Base-by-base conservation (phyloP, 2,888 invertebrate species). In the Ptychoptera contaminata region DNA sequence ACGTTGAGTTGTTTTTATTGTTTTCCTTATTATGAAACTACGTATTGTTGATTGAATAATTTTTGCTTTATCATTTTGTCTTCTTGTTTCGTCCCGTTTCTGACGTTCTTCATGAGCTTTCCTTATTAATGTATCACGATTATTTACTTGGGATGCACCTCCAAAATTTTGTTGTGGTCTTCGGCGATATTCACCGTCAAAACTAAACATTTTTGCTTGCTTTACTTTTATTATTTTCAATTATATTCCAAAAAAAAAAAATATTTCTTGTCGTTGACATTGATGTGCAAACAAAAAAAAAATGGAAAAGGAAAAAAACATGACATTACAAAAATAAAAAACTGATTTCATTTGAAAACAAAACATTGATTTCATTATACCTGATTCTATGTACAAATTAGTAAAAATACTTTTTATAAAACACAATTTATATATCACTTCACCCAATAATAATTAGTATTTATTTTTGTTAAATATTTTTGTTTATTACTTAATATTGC, bases 161-260 rank as follows among this genome's bases (percentile, higher is more conserved):
- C 88, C 81, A 53, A 93, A 70, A 65, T 85, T 91, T 67, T 93
- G 93, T 57, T 82, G 77, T 8, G 93, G 94, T 63, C 77, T 81
- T 42, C 83, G 74, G 57, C 85, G 77, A 61, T 82, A 87, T 61
- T 92, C 84, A 45, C 94, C 94, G 63, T 94, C 92, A 62, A 94
- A 94, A 57, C 83, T 74, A 64, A 75, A 76, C 77, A 76, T 76
- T 37, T 36, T 36, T 8, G 4, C 12, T 14, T 36, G 12, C 4
- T 4, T 12, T 36, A 36, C 5, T 36, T 36, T n/a, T 34, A 34
- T n/a, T 34, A 34, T 34, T 34, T 34, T 34, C 4, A n/a, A 4
- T 10, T 34, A n/a, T 2, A 4, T 34, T 34, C n/a, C 34, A 34
- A 34, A 34, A 31, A n/a, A n/a, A 34, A 34, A 34, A 23, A 23